phyloP scores from a whole-genome alignment of 2,888 invertebrate species.

The Drosophila meridiana region DNA sequence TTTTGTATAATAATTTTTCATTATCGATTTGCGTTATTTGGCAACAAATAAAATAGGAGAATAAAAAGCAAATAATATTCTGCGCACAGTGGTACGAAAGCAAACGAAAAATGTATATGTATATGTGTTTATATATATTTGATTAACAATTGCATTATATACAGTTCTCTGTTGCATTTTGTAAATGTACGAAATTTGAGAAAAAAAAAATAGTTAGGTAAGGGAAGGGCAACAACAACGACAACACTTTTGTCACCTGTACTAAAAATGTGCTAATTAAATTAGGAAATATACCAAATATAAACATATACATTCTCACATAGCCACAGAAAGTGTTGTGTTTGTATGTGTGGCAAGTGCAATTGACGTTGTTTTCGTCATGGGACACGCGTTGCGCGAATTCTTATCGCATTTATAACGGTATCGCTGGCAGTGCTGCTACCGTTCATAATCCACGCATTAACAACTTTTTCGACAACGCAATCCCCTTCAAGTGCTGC shows the following conservation, averaged over 20 bases:
- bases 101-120: background rate
- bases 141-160: slow-evolving; percentile 9
- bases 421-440: slow-evolving; percentile 34
- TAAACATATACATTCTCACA: background rate
- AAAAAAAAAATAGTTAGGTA: background rate
- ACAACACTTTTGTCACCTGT: slow-evolving; percentile 10
- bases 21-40: slow-evolving; percentile 52
- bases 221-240: background rate
- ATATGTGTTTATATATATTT: background rate
- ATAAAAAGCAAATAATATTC: background rate
- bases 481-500: slow-evolving; percentile 24
- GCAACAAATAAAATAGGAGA: slow-evolving; percentile 30
- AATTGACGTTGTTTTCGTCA: slow-evolving; percentile 37
- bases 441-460: slow-evolving; percentile 59
- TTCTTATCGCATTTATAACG: slow-evolving; percentile 49
- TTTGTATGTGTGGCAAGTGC: slow-evolving; percentile 26
- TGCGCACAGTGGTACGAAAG: slow-evolving; percentile 22
- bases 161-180: background rate
- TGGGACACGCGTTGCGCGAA: slow-evolving; percentile 48
- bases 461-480: slow-evolving; percentile 31
- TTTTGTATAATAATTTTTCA: slow-evolving; percentile 29
- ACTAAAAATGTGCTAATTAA: slow-evolving; percentile 42
- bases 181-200: background rate
- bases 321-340: background rate
- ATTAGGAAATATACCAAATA: slow-evolving; percentile 38